A percentile compares a stretch with the other conserved stretches of the same genome.
Evolutionary conservation across 2,113 vertebrate genomes (phyloP).

Genomic region (Mus spicilegus): DNA sequence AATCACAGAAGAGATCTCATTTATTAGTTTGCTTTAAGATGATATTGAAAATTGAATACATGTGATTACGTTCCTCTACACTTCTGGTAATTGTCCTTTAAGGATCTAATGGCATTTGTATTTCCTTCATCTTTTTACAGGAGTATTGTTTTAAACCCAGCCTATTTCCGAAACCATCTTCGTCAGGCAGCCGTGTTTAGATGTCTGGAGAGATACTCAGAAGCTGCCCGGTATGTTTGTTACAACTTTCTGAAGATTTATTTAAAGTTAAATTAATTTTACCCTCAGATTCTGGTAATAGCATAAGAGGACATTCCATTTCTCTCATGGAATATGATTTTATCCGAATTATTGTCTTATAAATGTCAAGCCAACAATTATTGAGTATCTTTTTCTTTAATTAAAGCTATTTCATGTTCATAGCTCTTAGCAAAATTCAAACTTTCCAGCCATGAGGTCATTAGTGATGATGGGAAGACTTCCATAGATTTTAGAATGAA

Average conservation of each 20-base stretch:
- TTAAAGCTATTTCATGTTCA: slow-evolving; percentile 72
- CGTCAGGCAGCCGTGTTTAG: slow-evolving; percentile 87
- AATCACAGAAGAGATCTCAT: slow-evolving; percentile 65
- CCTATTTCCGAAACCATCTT: slow-evolving; percentile 89
- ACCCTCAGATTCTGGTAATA: slow-evolving; percentile 81
- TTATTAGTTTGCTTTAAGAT: slow-evolving; percentile 57
- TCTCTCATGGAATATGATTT: slow-evolving; percentile 79
- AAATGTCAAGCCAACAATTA: slow-evolving; percentile 79
- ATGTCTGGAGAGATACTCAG: slow-evolving; percentile 87
- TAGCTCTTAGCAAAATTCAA: slow-evolving; percentile 73
- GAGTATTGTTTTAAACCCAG: slow-evolving; percentile 87
- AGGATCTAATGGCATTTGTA: slow-evolving; percentile 60
- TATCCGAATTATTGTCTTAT: slow-evolving; percentile 78
- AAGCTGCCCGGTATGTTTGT: slow-evolving; percentile 87
- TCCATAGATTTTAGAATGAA: slow-evolving; percentile 58
- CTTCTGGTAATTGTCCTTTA: slow-evolving; percentile 67
- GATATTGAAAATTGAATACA: slow-evolving; percentile 32
- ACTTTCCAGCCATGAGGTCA: slow-evolving; percentile 75
- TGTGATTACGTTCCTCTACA: slow-evolving; percentile 66
- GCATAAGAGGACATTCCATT: slow-evolving; percentile 75
- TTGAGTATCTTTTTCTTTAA: slow-evolving; percentile 81
- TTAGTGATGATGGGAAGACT: slow-evolving; percentile 62
- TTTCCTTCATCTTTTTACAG: slow-evolving; percentile 83
- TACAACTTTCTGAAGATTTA: slow-evolving; percentile 75
- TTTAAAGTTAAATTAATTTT: slow-evolving; percentile 80